Conservation (phyloP, 2,113 vertebrate species). For the Meles meles region DNA sequence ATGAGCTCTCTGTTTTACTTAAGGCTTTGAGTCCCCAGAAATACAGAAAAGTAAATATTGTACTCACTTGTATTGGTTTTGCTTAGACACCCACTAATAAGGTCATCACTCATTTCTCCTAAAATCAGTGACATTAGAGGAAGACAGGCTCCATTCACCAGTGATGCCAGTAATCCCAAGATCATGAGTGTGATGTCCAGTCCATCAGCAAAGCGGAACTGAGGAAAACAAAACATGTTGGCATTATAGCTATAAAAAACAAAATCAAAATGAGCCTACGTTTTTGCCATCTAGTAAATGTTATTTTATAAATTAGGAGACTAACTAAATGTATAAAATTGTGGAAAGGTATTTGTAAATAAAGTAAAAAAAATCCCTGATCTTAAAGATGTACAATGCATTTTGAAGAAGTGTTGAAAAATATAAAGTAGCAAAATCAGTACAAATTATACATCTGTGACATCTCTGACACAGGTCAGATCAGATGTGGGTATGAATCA, state of each 20-base stretch:
- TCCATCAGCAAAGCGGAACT: constrained; percentile 88
- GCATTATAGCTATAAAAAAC: neutral
- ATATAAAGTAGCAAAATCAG: neutral
- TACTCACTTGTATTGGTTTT: constrained; percentile 71
- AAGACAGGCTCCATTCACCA: constrained; percentile 80
- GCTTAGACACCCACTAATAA: constrained; percentile 71
- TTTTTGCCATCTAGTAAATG: neutral
- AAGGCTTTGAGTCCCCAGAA: neutral
- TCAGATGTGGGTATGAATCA: neutral
- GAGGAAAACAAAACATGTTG: neutral
- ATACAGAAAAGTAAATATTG: neutral
- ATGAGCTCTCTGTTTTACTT: neutral
- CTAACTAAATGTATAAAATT: neutral
- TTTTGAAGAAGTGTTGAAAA: neutral
- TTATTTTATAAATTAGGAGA: neutral
- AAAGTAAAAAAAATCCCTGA: neutral
- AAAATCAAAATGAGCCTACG: neutral
- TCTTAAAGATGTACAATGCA: neutral
- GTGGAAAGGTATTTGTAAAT: neutral
- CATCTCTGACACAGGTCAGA: neutral
- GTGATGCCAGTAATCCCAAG: constrained; percentile 76
- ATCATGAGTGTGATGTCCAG: constrained; percentile 80
- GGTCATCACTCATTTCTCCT: constrained; percentile 86
- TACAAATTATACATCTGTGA: neutral
- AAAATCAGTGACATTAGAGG: constrained; percentile 85